Evolutionary conservation across 2,888 invertebrate genomes (phyloP).

Genomic region (Eumacrocentrus americanus): DNA sequence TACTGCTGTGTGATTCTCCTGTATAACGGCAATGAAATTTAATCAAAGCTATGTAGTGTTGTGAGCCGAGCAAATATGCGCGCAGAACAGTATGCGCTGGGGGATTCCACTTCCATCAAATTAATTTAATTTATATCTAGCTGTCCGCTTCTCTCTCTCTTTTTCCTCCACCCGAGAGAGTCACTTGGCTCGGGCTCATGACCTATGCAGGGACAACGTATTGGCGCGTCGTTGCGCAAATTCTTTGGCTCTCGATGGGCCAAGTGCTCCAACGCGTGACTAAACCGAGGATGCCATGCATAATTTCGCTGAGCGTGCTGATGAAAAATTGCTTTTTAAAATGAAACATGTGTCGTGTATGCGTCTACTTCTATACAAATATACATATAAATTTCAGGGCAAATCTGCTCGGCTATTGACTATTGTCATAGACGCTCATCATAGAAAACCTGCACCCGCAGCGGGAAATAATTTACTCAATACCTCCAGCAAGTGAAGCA

Average conservation of each 20-base stretch:
- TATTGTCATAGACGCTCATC: not conserved
- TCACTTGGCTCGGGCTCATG: conserved; percentile 33
- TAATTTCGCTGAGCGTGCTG: not conserved
- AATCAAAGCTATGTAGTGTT: conserved; percentile 55
- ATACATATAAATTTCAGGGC: too few relatives aligned
- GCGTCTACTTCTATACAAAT: too few relatives aligned
- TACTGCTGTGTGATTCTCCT: conserved; percentile 42
- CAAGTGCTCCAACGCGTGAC: not conserved
- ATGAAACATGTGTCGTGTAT: not conserved
- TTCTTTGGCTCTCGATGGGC: conserved; percentile 42
- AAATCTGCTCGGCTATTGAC: not conserved
- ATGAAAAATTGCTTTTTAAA: not conserved
- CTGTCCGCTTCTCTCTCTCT: conserved; percentile 41
- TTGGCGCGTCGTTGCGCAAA: conserved; percentile 47
- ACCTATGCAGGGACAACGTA: conserved; percentile 39
- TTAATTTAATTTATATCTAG: conserved; percentile 58
- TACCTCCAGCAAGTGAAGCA: not conserved
- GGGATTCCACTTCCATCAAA: conserved; percentile 52
- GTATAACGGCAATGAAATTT: conserved; percentile 51
- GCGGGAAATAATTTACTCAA: not conserved
- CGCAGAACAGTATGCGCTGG: conserved; percentile 11
- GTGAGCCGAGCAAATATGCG: conserved; percentile 42
- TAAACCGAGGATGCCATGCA: not conserved
- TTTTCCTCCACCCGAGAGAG: conserved; percentile 9
- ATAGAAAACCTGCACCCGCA: not conserved